Conservation (phyloP, 2,888 invertebrate species). For the Pimpla rufipes region DNA sequence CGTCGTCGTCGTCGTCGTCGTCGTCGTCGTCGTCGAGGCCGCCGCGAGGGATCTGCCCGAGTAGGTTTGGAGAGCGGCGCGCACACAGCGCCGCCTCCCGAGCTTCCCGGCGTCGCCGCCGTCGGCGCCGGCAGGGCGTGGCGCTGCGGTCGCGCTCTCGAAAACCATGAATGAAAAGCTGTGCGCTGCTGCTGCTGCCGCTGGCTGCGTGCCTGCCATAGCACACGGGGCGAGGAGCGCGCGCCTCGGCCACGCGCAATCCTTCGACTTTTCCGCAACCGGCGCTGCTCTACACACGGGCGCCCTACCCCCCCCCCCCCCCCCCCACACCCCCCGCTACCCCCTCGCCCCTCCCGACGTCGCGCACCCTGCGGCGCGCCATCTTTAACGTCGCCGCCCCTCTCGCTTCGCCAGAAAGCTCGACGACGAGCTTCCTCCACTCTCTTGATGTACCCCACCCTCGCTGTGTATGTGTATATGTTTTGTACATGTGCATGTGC, state of each 20-base stretch:
- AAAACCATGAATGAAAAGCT: slow-evolving; percentile 82
- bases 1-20: neutral
- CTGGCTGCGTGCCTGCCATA: slow-evolving; percentile 58
- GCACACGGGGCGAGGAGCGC: slow-evolving; percentile 40
- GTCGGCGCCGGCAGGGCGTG: slow-evolving; percentile 69
- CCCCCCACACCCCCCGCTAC: neutral
- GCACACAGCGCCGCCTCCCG: slow-evolving; percentile 28
- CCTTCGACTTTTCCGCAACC: slow-evolving; percentile 60
- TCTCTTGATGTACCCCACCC: slow-evolving; percentile 1
- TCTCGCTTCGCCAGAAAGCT: slow-evolving; percentile 45
- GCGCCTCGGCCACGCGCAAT: slow-evolving; percentile 62
- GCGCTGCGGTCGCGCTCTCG: slow-evolving; percentile 73
- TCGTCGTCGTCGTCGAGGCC: slow-evolving; percentile 36
- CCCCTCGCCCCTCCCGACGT: neutral
- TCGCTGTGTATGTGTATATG: neutral
- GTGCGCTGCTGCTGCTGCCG: slow-evolving; percentile 30
- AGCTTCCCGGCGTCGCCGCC: slow-evolving; percentile 54
- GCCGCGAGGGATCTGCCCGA: slow-evolving; percentile 41
- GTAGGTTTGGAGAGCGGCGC: neutral
- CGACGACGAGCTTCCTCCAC: slow-evolving; percentile 9
- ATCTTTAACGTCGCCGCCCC: slow-evolving; percentile 67
- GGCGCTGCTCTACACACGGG: slow-evolving; percentile 4
- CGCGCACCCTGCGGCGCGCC: slow-evolving; percentile 57
- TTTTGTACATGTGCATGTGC: neutral
- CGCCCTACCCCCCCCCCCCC: neutral